Percentiles rank a stretch among this genome's conserved stretches.
Evolutionary conservation across 2,888 invertebrate genomes (phyloP).

Genomic region (Slavum lentiscoides): DNA sequence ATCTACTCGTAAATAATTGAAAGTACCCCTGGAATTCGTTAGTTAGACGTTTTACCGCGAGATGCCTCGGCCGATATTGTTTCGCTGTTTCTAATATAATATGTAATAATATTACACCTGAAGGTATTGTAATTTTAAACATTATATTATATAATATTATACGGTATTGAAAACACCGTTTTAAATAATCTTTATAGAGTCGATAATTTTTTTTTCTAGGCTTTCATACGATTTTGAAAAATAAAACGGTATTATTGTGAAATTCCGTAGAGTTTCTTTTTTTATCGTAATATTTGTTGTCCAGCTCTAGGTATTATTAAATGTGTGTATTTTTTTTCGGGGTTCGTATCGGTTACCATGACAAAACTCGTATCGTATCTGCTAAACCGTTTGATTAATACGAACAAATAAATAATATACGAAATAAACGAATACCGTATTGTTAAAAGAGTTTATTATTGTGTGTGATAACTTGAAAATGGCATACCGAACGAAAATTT

Average conservation of each 20-base stretch:
- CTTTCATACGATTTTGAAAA: too few relatives aligned
- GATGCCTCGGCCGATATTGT: background rate
- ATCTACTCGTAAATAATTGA: background rate
- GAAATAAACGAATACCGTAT: background rate
- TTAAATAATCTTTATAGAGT: too few relatives aligned
- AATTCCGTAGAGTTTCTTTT: too few relatives aligned
- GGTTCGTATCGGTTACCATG: conserved; percentile 8
- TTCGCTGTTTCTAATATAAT: background rate
- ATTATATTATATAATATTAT: background rate
- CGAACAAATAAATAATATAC: too few relatives aligned
- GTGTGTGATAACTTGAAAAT: background rate
- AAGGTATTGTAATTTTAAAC: background rate
- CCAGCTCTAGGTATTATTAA: background rate
- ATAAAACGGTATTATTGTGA: background rate
- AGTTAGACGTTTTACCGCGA: background rate
- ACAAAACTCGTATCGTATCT: background rate
- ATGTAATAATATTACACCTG: background rate
- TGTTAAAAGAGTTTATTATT: background rate
- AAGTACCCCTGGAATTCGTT: background rate
- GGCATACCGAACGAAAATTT: conserved; percentile 40
- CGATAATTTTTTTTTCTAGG: too few relatives aligned
- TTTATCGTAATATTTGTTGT: too few relatives aligned
- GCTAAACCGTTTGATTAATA: too few relatives aligned
- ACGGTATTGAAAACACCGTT: background rate
- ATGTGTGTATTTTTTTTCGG: background rate